phyloP scores from a whole-genome alignment of 2,797 vertebrate genomes.

The Liparis tanakae region DNA sequence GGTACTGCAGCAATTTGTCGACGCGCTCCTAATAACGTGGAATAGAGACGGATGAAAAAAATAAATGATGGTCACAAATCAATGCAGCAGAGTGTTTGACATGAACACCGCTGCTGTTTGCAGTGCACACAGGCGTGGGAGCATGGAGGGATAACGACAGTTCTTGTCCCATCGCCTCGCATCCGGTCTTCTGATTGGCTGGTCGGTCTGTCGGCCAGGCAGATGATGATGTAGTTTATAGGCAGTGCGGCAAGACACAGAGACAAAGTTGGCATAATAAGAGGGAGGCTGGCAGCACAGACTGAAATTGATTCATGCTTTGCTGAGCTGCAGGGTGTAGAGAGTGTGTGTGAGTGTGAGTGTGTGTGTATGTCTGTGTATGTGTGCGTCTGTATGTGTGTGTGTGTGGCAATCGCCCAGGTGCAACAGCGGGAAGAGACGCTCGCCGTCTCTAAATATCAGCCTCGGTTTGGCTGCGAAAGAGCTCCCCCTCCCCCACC shows the following conservation, averaged over 20 bases:
- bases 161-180: neutral
- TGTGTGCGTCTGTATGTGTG: conserved; percentile 4
- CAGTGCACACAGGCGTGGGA: neutral
- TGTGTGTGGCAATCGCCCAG: neutral
- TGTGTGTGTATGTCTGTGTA: neutral
- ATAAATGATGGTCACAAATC: neutral
- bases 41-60: neutral
- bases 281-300: conserved; percentile 44
- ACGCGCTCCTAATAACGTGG: neutral
- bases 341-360: conserved; percentile 13
- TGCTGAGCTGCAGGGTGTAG: conserved; percentile 38
- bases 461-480: conserved; percentile 13
- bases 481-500: neutral
- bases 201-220: conserved; percentile 2
- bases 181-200: conserved; percentile 29
- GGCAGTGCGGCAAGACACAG: conserved; percentile 36
- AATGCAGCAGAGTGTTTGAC: neutral
- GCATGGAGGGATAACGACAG: neutral
- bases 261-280: conserved; percentile 38
- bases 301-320: conserved; percentile 44
- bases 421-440: neutral
- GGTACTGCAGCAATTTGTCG: neutral
- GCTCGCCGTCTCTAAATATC: neutral
- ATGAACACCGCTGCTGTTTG: no score
- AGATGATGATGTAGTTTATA: conserved; percentile 39